Evolutionary conservation across 2,888 invertebrate genomes (phyloP), one percentile per base, ranked within the genome.

Genomic region (Ennomos quercinarius): DNA sequence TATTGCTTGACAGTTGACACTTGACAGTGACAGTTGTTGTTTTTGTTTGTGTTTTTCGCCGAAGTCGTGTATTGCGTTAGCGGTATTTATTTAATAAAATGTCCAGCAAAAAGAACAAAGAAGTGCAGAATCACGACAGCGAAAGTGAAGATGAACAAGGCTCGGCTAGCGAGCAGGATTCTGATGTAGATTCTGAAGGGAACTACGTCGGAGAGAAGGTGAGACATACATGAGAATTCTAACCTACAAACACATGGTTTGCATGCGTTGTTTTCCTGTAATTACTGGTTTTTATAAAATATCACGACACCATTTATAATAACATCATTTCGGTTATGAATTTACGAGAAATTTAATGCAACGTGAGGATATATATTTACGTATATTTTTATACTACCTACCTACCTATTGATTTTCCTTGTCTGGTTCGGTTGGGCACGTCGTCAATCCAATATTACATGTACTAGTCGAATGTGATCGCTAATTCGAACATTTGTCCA

Each of bases 171-270:
- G 91, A 80, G 69, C 81, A 74, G 50, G 91, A 89, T 65, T 92
- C 93, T 0, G 93, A 93, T 68, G 81, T 91, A 10, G 93, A 93
- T 73, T 91, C 91, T 0, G 93, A 91, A 61, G 91, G 91, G 27
- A 91, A 94, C 47, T 94, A 88, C 67, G 84, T 92, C 34, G 94
- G 94, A 38, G 93, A 94, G 58, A 93, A 94, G 87, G 94, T 94
- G 75, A 59, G 72, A 37, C 35, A 38, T 48, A 11, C 35, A 17
- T 54, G 52, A 60, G 59, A 44, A 64, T 73, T 69, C 80, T 90
- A 90, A 91, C 90, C 90, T 89, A 56, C 64, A 79, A 78, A 80
- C 87, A 82, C 89, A 88, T 88, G 89, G 86, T 70, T 47, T 61
- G 10, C 39, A 47, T 40, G 43, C 50, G 39, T 39, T 35, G 38